Evolutionary conservation across 2,888 invertebrate genomes (phyloP).

Genomic region (Eupithecia pulchellata): DNA sequence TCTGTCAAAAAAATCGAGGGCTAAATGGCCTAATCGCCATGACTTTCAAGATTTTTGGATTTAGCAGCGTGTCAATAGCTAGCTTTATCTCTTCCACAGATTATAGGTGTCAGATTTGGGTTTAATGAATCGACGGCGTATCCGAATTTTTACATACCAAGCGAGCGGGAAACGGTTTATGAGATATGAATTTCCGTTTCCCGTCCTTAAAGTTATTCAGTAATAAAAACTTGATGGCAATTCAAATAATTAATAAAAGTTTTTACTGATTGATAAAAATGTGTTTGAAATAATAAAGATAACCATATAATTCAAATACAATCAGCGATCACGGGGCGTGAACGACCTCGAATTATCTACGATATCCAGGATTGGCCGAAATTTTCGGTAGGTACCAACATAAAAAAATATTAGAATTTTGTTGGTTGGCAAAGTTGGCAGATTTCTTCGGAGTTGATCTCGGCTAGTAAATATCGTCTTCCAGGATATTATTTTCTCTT

Average conservation of each 20-base stretch:
- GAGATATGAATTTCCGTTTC: slow-evolving; percentile 5
- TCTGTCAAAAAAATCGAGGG: too few relatives aligned
- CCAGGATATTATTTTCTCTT: slow-evolving; percentile 76
- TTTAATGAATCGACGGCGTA: neutral
- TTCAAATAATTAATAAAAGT: neutral
- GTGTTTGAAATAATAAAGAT: neutral
- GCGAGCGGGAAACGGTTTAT: slow-evolving; percentile 14
- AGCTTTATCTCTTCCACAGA: neutral
- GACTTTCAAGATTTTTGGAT: too few relatives aligned
- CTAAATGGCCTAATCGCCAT: too few relatives aligned
- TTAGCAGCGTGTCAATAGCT: neutral
- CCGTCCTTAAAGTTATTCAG: neutral
- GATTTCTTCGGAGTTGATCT: slow-evolving; percentile 64
- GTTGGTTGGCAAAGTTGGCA: slow-evolving; percentile 78
- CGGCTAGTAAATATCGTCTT: slow-evolving; percentile 81
- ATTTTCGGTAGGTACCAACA: slow-evolving; percentile 72
- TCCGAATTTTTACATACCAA: slow-evolving; percentile 3
- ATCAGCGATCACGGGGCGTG: neutral
- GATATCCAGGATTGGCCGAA: slow-evolving; percentile 62
- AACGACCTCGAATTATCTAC: slow-evolving; percentile 58
- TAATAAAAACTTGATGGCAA: neutral
- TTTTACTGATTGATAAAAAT: neutral
- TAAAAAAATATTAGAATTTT: slow-evolving; percentile 36
- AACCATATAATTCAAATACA: neutral
- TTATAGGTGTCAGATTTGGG: neutral